Evolutionary conservation across 2,888 invertebrate species (phyloP), one percentile per base, ranked within the genome.

Genomic region (Epinotia bilunana): DNA sequence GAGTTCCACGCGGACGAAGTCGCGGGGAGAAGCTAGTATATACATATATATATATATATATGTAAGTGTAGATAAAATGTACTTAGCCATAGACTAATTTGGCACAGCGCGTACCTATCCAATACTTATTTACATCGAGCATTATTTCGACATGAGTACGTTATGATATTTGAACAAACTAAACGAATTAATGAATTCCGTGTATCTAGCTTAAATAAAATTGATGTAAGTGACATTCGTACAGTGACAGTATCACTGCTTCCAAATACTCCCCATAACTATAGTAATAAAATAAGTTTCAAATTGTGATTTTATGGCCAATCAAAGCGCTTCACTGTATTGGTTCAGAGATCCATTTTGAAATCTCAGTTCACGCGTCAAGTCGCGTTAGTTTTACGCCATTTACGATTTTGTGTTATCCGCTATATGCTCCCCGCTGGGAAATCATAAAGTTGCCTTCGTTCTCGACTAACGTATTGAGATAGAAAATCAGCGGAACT

Each of bases 361-460:
- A 69, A 69, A 69, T 69, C 60, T 69, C 69, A 46, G 69, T 57
- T 39, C 69, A 33, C 69, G n/a, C 69, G 57, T 64, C 70, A 64
- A 53, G 58, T 55, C 64, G 60, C 39, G 64, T 70, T 74, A 64
- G 74, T 74, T 74, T 71, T 63, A 58, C 39, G 60, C 70, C 70
- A 71, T 70, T 74, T 73, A 69, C 68, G 46, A 46, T 33, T 73
- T 73, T 64, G 69, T 69, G 64, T 65, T 74, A 74, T 65, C 70
- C 74, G 64, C 74, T 60, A 65, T 73, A 67, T 39, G 74, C 49
- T 63, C 4, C 57, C 74, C 74, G 49, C 70, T 71, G 74, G 74
- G 74, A 74, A 74, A 74, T 74, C 74, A 74, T 65, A 74, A 74
- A 74, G 74, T 74, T 74, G 20, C 74, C 70, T 60, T 65, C 64